Evolutionary conservation across 2,113 vertebrate species (phyloP), one percentile per base, ranked within the genome.

Genomic region (Trematocara macrostoma): DNA sequence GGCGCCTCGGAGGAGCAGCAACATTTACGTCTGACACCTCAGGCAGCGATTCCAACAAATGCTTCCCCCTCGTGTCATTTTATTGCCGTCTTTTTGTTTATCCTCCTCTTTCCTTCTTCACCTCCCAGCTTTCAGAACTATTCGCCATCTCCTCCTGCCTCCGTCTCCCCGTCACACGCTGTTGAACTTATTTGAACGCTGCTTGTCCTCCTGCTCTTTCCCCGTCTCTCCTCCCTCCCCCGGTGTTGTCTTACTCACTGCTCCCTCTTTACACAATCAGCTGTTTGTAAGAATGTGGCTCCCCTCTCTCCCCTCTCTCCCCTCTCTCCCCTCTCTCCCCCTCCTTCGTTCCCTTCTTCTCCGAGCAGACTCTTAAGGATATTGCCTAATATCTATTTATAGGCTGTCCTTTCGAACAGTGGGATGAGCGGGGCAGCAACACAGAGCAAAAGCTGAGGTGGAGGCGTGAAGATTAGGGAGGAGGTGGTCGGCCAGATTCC

Each of bases 341-440:
- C 82, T 78, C 57, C 52, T 23, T 86, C 86, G 8, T 81, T 82
- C 84, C 59, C 80, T 71, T 83, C 52, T 87, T 67, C 85, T 81
- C 85, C 61, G 51, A 40, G 89, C 88, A 91, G 89, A 95, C 93
- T 93, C 91, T 94, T 93, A 94, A 95, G 92, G 90, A 95, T 93
- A 95, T 94, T 93, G 91, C 91, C 89, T 92, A 93, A 94, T 93
- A 94, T 90, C 92, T 95, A 95, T 95, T 93, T 93, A 94, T 95
- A 95, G 92, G 69, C 64, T 82, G 90, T 92, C 87, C 88, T 92
- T 93, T 93, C 76, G 81, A 92, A 86, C 88, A 92, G 86, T 92
- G 92, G 92, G 92, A 93, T 92, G 91, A 88, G 69, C 78, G 87
- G 87, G 85, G 87, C 87, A 86, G 89, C 80, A 79, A 82, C 86